Evolutionary conservation across 2,888 invertebrate species (phyloP), one percentile per base, ranked within the genome.

Genomic region (Cheilosia urbana): DNA sequence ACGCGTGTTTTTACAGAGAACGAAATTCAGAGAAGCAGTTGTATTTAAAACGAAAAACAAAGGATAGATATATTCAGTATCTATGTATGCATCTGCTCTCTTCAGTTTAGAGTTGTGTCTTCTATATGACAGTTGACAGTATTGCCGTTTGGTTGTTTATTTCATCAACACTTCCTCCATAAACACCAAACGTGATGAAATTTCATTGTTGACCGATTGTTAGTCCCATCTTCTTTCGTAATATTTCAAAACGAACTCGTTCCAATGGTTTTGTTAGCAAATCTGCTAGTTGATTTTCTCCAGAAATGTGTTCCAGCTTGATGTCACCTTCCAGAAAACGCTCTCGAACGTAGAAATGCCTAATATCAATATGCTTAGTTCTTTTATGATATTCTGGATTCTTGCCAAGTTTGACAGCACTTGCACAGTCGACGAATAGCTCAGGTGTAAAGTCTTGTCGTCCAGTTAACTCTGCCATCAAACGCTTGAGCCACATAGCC

Each of bases 401-500:
- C 6, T 53, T 66, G 1, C 37, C 53, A 24, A 66, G 40, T 65
- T 65, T 65, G 2, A 65, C 37, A 51, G 65, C 51, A 51, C 49
- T 65, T 17, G 17, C 27, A 63, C 34, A 51, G 21, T 65, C 65
- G 15, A 62, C 45, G 17, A 19, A 47, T 2, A 45, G 53, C 21
- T 40, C 42, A 17, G 47, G 27, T 40, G 17, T 55, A 55, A 66
- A 66, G n/a, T 66, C 42, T 19, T 66, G 24, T 24, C n/a, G 37
- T n/a, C 24, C 30, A 53, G 40, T 55, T 9, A 65, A 51, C n/a
- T 66, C 53, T 30, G 24, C 42, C 66, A 66, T 66, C 42, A 66
- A 40, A 66, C n/a, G 53, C 13, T 47, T 57, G 4, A 57, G 45
- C 69, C 58, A 69, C 34, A 58, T 58, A 11, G 47, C 15, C 4